These are phyloP conservation scores for Ligdia adustata DNA, from an alignment of 2,888 invertebrate species.

Conservation along the genomic window DNA sequence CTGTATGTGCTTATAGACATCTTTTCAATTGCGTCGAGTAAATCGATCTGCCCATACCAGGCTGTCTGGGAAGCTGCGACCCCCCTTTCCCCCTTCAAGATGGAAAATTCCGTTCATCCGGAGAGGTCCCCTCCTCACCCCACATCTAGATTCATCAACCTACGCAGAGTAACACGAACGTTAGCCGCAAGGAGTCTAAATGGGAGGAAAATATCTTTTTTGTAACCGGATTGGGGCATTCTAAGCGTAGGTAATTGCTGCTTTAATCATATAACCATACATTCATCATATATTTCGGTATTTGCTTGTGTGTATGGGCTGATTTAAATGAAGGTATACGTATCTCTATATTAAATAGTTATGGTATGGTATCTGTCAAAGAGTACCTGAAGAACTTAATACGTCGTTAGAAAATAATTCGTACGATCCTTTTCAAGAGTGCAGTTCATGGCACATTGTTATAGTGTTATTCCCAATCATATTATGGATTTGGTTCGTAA, in stretches of 20 bases:
- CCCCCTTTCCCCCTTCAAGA: constrained; percentile 40
- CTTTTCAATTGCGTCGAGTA: constrained; percentile 40
- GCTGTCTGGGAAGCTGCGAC: constrained; percentile 53
- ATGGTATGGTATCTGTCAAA: no score
- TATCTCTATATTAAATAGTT: no score
- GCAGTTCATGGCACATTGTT: no score
- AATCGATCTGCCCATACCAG: constrained; percentile 46
- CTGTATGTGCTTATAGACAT: constrained; percentile 30
- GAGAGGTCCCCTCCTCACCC: constrained; percentile 31
- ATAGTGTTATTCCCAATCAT: no score
- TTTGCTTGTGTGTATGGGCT: neutral
- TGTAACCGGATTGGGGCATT: constrained; percentile 4
- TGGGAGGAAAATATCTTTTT: constrained; percentile 21
- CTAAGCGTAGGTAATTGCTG: constrained; percentile 8
- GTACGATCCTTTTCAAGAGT: no score
- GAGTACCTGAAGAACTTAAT: no score
- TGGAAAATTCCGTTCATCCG: constrained; percentile 48
- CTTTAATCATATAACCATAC: constrained; percentile 1
- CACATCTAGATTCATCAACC: constrained; percentile 37
- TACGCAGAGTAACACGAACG: constrained; percentile 43
- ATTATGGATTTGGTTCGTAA: no score
- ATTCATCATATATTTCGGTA: neutral
- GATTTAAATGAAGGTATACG: no score
- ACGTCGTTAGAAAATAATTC: no score
- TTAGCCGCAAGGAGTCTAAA: constrained; percentile 32